Evolutionary conservation across 2,888 invertebrate species (phyloP), one percentile per base, ranked within the genome.

Genomic region (Lasioglossum zephyrum): DNA sequence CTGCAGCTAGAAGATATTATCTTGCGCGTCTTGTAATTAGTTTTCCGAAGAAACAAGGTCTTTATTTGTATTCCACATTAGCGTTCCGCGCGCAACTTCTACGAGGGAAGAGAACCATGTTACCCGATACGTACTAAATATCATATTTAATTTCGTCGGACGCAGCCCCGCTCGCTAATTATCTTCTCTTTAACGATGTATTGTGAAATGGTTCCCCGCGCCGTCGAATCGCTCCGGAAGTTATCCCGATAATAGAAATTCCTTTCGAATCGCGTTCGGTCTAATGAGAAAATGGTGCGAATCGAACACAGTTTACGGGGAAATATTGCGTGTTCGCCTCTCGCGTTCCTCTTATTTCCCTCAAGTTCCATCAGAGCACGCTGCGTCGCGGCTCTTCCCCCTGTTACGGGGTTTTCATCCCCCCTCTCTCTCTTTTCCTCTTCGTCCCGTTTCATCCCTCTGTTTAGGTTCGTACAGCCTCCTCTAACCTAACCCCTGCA

Each of bases 281-380:
- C 39, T 31, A 31, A 63, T 63, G 86, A 89, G 84, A 82, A 89
- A 90, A 92, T 92, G 87, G 88, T 83, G 88, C 87, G 89, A 89
- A 83, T 88, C 88, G 92, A 91, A 91, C 90, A 92, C 89, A 91
- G 92, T 93, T 93, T 92, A 93, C 93, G 92, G 92, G 36, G 89
- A 92, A 93, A 93, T 93, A 94, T 92, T 90, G 92, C 95, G 95
- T 95, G 95, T 95, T 94, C 77, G 73, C 22, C 9, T 53, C 74
- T 72, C 69, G 72, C 66, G 63, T 72, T 63, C 78, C 81, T 75
- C 79, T 79, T 78, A 57, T 81, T 83, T 84, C 83, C 70, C 80
- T 22, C 63, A n/a, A 72, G 60, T 66, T 84, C 78, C 82, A 77
- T 87, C 81, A 84, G 78, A 82, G 78, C 63, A 57, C 73, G 53